A percentile compares a stretch with the other conserved stretches of the same genome.
phyloP scores from a whole-genome alignment of 2,113 vertebrate genomes.

The Macaca nemestrina region DNA sequence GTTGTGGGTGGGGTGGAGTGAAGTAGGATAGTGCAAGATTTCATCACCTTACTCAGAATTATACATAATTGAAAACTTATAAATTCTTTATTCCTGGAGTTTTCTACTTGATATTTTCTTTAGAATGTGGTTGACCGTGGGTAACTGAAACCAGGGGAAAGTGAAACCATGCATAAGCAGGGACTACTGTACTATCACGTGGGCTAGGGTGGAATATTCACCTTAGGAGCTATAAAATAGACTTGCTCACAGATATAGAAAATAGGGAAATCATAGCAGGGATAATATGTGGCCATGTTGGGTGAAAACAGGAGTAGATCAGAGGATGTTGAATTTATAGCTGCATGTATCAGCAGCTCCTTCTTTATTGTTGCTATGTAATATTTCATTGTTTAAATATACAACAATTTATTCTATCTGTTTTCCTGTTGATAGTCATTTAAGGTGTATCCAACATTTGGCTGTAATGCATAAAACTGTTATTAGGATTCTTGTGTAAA shows the following conservation, averaged over 20 bases:
- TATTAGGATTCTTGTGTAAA: background rate
- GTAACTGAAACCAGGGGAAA: background rate
- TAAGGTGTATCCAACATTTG: background rate
- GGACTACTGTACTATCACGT: background rate
- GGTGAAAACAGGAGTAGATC: background rate
- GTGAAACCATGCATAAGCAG: background rate
- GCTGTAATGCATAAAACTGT: background rate
- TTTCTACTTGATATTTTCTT: background rate
- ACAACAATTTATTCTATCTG: background rate
- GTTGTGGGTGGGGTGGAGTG: background rate
- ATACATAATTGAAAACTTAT: background rate
- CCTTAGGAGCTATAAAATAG: background rate
- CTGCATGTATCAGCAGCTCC: background rate
- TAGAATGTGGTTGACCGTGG: background rate
- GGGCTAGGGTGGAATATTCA: background rate
- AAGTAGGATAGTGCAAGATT: background rate
- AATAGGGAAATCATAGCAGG: background rate
- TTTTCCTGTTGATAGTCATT: background rate
- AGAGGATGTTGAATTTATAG: background rate
- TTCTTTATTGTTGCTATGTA: background rate
- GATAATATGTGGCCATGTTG: background rate
- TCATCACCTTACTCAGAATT: background rate
- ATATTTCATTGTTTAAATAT: slow-evolving; percentile 11
- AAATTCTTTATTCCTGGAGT: background rate
- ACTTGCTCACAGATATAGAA: slow-evolving; percentile 22